Base-by-base conservation (phyloP, 2,888 invertebrate genomes). In the Eucera pruinosa region DNA sequence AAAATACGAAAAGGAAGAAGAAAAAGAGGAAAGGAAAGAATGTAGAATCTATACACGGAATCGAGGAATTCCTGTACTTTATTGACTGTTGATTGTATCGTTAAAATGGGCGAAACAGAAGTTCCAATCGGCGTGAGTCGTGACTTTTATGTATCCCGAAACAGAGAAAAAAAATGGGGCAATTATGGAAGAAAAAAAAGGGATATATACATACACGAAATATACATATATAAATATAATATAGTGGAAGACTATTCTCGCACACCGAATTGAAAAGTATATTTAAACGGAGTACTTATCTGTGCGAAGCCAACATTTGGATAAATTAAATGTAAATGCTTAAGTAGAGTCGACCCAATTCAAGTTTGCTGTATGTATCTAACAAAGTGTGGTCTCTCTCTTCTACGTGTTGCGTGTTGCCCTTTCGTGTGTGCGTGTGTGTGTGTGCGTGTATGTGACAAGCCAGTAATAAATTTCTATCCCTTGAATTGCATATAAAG, bases 261-360 rank as follows among this genome's bases (percentile, higher is more conserved):
- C 76, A 67, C 75, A 76, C 60, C 61, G 65, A 78, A 47, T 80
- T 62, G 66, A 58, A 62, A 81, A 71, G 57, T 77, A 78, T 71
- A 71, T 77, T 77, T 83, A 73, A 62, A 54, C 60, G 62, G 41
- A 52, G 73, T 83, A 78, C 73, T 76, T 80, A 84, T 76, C 76
- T 78, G 75, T 82, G 78, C 76, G 62, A 64, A 66, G 66, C 67
- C 69, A 58, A 76, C 70, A 75, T 71, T 80, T 60, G 66, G 62
- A 78, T 82, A 67, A 80, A 80, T 82, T 85, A 82, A 80, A 68
- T 85, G 80, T 84, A 73, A 82, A 76, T 68, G 78, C 78, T 78
- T 84, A 66, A 73, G 68, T 84, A 84, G 84, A 66, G 45, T 75
- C 64, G 70, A 78, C 73, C 80, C 80, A 71, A 76, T 78, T 84